phyloP scores from a whole-genome alignment of 1,140 invertebrate species.

The Lepidurus packardi region DNA sequence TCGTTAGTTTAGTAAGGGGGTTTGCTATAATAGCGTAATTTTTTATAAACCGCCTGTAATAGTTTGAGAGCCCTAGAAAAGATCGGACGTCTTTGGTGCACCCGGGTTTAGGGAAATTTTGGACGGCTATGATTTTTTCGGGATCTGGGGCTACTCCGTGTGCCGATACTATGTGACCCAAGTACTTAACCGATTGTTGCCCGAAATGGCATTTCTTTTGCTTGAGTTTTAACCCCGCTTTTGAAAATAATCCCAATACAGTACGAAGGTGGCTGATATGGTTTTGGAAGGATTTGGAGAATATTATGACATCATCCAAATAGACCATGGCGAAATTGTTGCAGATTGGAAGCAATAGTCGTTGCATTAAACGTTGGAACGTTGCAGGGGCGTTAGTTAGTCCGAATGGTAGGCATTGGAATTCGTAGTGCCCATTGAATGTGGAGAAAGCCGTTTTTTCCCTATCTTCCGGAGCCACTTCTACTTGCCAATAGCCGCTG shows the following conservation, averaged over 20 bases:
- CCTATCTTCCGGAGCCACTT: slow-evolving; percentile 41
- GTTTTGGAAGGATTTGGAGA: slow-evolving; percentile 39
- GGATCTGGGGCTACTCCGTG: slow-evolving; percentile 43
- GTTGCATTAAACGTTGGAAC: slow-evolving; percentile 44
- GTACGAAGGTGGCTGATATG: slow-evolving; percentile 38
- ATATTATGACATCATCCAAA: slow-evolving; percentile 53
- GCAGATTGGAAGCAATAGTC: slow-evolving; percentile 36
- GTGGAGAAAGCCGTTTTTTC: slow-evolving; percentile 47
- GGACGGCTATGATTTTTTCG: slow-evolving; percentile 42
- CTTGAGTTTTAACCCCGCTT: slow-evolving; percentile 39
- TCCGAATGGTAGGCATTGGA: slow-evolving; percentile 43
- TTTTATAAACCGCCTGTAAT: slow-evolving; percentile 44
- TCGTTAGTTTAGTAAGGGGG: slow-evolving; percentile 44
- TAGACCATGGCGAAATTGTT: slow-evolving; percentile 45
- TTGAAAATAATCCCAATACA: slow-evolving; percentile 29
- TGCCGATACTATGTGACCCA: slow-evolving; percentile 43
- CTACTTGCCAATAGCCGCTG: slow-evolving; percentile 50
- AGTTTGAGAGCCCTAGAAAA: slow-evolving; percentile 45
- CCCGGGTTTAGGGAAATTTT: slow-evolving; percentile 39
- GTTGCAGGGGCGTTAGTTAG: slow-evolving; percentile 43
- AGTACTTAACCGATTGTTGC: slow-evolving; percentile 40
- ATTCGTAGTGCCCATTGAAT: slow-evolving; percentile 44
- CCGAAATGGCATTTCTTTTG: slow-evolving; percentile 40
- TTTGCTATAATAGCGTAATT: slow-evolving; percentile 42
- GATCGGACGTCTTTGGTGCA: slow-evolving; percentile 41